A percentile compares a stretch with the other conserved stretches of the same genome.
These are phyloP conservation scores for Zaprionus ghesquierei DNA, from an alignment of 1,140 invertebrate species.

Conservation along the genomic window DNA sequence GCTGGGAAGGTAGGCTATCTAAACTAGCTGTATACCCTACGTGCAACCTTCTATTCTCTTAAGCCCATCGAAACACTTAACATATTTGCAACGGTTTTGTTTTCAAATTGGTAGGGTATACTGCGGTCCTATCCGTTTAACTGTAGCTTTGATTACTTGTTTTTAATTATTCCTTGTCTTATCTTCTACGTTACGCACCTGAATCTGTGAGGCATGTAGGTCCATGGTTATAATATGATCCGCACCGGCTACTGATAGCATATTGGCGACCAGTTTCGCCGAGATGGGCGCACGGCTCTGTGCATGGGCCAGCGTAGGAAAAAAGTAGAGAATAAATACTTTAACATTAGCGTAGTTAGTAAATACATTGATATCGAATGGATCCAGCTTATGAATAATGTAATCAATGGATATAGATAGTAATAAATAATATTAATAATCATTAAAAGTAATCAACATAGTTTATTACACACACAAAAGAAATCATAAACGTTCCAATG, in stretches of 20 bases:
- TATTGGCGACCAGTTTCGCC: constrained; percentile 99
- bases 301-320: constrained; percentile 73
- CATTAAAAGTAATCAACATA: constrained; percentile 7
- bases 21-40: not conserved
- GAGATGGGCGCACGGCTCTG: constrained; percentile 99
- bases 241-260: constrained; percentile 98
- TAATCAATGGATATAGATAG: constrained; percentile 34
- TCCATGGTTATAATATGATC: constrained; percentile 99
- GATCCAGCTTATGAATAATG: constrained; percentile 29
- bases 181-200: constrained; percentile 84
- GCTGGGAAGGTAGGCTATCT: not conserved
- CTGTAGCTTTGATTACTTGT: too few relatives aligned
- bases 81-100: too few relatives aligned
- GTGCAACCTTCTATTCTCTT: too few relatives aligned
- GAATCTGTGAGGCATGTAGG: constrained; percentile 99
- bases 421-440: constrained; percentile 19
- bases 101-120: too few relatives aligned
- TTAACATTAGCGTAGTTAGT: constrained; percentile 72
- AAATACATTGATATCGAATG: constrained; percentile 26
- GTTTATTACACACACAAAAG: constrained; percentile 41
- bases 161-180: too few relatives aligned
- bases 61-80: too few relatives aligned
- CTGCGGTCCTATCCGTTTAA: too few relatives aligned
- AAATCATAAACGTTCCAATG: constrained; percentile 57
- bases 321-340: constrained; percentile 38